Base-by-base conservation (phyloP, 2,797 vertebrate species). In the Hypotaenidia okinawae region DNA sequence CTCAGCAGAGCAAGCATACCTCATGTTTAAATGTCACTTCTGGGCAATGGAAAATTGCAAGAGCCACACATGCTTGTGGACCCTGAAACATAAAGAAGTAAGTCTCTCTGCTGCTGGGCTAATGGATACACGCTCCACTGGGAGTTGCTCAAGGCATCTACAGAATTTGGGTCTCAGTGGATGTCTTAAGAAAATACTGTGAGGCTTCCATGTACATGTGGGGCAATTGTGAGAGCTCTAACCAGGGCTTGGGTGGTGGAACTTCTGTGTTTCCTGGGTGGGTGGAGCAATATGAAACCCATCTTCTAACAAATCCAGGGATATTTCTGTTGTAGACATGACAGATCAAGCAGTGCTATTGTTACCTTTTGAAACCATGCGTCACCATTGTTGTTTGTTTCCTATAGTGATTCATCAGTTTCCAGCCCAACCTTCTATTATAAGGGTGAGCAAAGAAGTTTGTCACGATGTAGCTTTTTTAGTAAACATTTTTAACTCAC, bases 401-500 rank as follows among this genome's bases (percentile, higher is more conserved):
- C 87, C 86, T 91, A 51, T 84, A 94, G 79, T 88, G 93, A 93
- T 93, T 92, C 94, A 96, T 96, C 91, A 81, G 61, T 94, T 97
- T 94, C 79, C 89, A 94, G 63, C 90, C 68, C 59, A 89, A 73
- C 33, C 58, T 95, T 91, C 82, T 94, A 67, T 93, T 94, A 72
- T 94, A 72, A 94, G 91, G 87, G 58, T 95, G 94, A 92, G 87
- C 82, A 74, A 82, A 87, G 80, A 84, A 85, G 73, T 92, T 95
- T 95, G 89, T 95, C 87, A 92, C 5, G 4, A 87, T 83, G 57
- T 85, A 58, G 35, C 47, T 87, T 91, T 90, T 84, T 80, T 35
- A 87, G 33, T 85, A 82, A 89, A 89, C 51, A n/a, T 66, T 83
- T 94, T 90, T 69, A 92, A 92, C 81, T 94, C 58, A 1, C 35